Evolutionary conservation across 2,113 vertebrate species (phyloP).

Genomic region (Edolisoma coerulescens): DNA sequence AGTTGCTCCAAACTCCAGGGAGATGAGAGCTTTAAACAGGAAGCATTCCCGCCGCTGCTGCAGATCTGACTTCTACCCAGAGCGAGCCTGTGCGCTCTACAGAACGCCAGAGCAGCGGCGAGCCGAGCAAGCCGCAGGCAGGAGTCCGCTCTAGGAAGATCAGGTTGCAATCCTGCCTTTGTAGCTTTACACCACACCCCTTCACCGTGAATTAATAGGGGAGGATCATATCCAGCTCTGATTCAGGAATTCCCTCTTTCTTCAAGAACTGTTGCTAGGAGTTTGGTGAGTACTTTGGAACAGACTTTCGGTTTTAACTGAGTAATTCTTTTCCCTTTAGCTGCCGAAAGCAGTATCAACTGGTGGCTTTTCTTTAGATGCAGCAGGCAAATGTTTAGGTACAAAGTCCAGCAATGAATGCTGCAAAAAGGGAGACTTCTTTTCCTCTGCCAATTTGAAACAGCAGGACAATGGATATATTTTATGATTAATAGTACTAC

Average conservation of each 20-base stretch:
- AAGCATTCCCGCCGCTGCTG: background rate
- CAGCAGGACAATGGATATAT: background rate
- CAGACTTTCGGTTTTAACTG: background rate
- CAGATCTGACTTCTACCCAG: background rate
- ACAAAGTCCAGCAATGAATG: background rate
- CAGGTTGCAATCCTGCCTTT: conserved; percentile 23
- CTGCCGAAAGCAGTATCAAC: background rate
- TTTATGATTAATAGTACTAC: background rate
- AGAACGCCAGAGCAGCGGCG: background rate
- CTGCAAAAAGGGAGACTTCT: background rate
- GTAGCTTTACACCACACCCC: background rate
- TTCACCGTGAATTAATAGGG: background rate
- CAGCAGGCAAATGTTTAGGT: background rate
- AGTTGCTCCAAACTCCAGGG: background rate
- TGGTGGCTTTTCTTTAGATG: background rate
- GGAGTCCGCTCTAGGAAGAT: background rate
- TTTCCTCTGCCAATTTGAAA: background rate
- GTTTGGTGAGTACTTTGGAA: conserved; percentile 65
- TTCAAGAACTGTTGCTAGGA: conserved; percentile 31
- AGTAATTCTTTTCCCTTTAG: background rate
- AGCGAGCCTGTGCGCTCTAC: background rate
- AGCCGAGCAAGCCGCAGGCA: background rate
- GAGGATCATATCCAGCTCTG: background rate
- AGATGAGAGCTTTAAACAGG: conserved; percentile 1
- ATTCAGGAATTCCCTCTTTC: conserved; percentile 21